A percentile compares a stretch with the other conserved stretches of the same genome.
phyloP scores from a whole-genome alignment of 2,797 vertebrate genomes.

The Melanotaenia pygmaea region DNA sequence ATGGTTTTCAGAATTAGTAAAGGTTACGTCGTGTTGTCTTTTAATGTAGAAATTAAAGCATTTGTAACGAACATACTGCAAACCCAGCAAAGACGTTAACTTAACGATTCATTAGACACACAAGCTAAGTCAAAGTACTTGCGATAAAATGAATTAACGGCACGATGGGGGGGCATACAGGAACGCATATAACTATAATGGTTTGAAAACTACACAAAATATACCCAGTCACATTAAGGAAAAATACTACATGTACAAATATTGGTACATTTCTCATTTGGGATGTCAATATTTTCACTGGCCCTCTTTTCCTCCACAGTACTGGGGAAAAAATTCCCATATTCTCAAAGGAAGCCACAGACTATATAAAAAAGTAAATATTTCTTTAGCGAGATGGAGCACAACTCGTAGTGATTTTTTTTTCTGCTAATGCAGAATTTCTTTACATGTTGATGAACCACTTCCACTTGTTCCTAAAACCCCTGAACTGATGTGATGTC shows the following conservation, averaged over 20 bases:
- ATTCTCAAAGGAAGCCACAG: neutral
- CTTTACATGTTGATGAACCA: neutral
- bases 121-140: no score
- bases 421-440: neutral
- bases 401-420: neutral
- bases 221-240: neutral
- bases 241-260: neutral
- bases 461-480: neutral
- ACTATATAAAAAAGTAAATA: neutral
- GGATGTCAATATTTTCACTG: neutral
- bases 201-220: neutral
- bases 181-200: neutral
- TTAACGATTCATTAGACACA: no score
- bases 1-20: no score
- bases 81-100: no score
- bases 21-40: no score
- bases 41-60: no score
- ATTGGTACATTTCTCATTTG: neutral
- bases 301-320: neutral
- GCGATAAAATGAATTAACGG: no score
- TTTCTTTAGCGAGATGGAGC: neutral
- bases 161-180: neutral
- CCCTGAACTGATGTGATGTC: conserved; percentile 76
- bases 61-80: neutral
- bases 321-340: neutral